Evolutionary conservation across 2,113 vertebrate genomes (phyloP).

Genomic region (Pelmatolapia mariae): DNA sequence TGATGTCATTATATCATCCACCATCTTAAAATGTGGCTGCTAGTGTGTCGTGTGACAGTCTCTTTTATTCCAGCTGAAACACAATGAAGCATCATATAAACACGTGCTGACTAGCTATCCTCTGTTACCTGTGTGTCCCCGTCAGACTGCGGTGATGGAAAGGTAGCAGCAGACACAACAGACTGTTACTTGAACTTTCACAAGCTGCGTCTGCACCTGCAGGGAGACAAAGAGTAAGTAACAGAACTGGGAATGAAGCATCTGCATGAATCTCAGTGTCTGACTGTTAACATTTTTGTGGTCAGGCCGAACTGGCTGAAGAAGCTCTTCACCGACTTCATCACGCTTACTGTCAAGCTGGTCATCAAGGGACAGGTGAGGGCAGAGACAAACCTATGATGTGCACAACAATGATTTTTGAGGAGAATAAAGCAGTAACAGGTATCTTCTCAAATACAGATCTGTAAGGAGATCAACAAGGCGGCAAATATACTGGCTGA

Average conservation of each 20-base stretch:
- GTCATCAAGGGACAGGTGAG: slow-evolving; percentile 84
- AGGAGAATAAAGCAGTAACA: background rate
- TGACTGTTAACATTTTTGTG: background rate
- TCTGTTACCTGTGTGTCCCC: background rate
- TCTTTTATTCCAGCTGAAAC: background rate
- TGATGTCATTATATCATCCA: background rate
- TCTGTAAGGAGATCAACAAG: slow-evolving; percentile 85
- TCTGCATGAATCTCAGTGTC: background rate
- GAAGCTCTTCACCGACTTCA: slow-evolving; percentile 81
- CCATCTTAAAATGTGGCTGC: background rate
- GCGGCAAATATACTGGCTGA: slow-evolving; percentile 76
- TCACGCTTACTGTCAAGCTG: slow-evolving; percentile 84
- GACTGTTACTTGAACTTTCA: slow-evolving; percentile 81
- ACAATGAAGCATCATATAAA: background rate
- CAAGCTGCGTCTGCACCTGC: slow-evolving; percentile 75
- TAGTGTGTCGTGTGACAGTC: background rate
- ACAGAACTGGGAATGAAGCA: background rate
- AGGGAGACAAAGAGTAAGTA: slow-evolving; percentile 80
- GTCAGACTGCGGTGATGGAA: slow-evolving; percentile 73
- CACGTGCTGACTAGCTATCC: fast-evolving
- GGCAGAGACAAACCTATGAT: fast-evolving
- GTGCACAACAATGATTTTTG: background rate
- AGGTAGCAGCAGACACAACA: slow-evolving; percentile 71
- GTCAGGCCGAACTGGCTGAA: slow-evolving; percentile 83
- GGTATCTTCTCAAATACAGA: slow-evolving; percentile 60